Evolutionary conservation across 2,797 vertebrate species (phyloP).

Genomic region (Thunnus albacares): DNA sequence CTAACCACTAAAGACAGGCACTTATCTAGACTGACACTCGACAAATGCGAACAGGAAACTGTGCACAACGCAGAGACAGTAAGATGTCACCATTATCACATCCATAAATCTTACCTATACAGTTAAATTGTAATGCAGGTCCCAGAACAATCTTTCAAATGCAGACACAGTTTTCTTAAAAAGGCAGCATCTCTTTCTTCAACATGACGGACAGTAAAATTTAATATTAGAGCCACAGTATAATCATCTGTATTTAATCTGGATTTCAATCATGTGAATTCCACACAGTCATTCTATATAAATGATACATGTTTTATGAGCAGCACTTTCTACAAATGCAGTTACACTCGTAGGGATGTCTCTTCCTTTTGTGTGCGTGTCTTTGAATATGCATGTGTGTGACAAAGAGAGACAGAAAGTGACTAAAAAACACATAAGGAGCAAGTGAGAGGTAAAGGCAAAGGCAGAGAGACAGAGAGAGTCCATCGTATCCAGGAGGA

Average conservation of each 20-base stretch:
- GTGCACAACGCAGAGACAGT: constrained; percentile 7
- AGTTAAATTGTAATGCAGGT: constrained; percentile 1
- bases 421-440: constrained; percentile 59
- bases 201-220: constrained; percentile 4
- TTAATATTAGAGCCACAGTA: constrained; percentile 10
- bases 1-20: constrained; percentile 37
- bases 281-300: constrained; percentile 16
- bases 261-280: constrained; percentile 42
- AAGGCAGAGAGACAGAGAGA: constrained; percentile 36
- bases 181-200: background rate
- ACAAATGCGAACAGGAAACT: constrained; percentile 36
- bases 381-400: background rate
- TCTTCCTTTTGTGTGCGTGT: background rate
- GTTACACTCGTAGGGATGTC: constrained; percentile 18
- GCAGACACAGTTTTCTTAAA: background rate
- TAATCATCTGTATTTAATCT: constrained; percentile 42
- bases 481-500: constrained; percentile 36
- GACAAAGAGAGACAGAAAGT: constrained; percentile 14
- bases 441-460: constrained; percentile 45
- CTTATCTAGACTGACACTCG: background rate
- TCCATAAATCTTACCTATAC: constrained; percentile 1
- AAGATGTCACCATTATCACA: background rate
- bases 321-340: constrained; percentile 41
- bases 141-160: constrained; percentile 17
- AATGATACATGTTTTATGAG: constrained; percentile 46